These are phyloP conservation scores for Blastobasis adustella DNA, from an alignment of 2,888 invertebrate genomes.

Conservation along the genomic window DNA sequence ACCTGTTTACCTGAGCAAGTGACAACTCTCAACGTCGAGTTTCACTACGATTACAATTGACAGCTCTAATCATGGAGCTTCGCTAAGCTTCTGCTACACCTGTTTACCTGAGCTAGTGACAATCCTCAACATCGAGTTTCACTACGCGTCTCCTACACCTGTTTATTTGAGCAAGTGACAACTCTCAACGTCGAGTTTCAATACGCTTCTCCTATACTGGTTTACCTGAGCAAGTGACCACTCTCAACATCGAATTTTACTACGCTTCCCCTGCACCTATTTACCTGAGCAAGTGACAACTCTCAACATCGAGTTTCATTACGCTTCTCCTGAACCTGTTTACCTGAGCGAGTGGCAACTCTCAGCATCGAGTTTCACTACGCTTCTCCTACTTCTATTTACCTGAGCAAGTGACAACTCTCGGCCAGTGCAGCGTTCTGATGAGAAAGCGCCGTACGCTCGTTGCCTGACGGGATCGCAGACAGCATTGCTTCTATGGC, in stretches of 20 bases:
- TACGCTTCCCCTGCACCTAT: not conserved
- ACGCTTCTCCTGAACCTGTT: too few species aligned
- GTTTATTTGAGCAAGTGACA: constrained; percentile 43
- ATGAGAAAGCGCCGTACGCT: not conserved
- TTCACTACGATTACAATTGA: too few species aligned
- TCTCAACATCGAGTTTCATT: constrained; percentile 19
- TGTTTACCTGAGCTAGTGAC: constrained; percentile 40
- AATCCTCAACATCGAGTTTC: constrained; percentile 24
- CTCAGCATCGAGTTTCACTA: too few species aligned
- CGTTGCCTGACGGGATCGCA: not conserved
- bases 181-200: constrained; percentile 21
- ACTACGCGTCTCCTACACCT: not conserved
- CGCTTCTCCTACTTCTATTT: not conserved
- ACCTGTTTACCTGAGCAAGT: constrained; percentile 34
- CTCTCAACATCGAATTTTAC: too few species aligned
- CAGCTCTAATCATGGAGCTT: too few species aligned
- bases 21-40: constrained; percentile 28
- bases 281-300: constrained; percentile 42
- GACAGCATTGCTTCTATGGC: too few species aligned
- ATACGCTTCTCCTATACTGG: too few species aligned
- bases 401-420: not conserved
- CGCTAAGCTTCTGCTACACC: too few species aligned
- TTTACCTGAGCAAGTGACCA: too few species aligned
- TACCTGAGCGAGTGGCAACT: too few species aligned
- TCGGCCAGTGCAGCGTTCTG: not conserved